phyloP scores from a whole-genome alignment of 2,797 vertebrate species.

The Peromyscus attwateri region DNA sequence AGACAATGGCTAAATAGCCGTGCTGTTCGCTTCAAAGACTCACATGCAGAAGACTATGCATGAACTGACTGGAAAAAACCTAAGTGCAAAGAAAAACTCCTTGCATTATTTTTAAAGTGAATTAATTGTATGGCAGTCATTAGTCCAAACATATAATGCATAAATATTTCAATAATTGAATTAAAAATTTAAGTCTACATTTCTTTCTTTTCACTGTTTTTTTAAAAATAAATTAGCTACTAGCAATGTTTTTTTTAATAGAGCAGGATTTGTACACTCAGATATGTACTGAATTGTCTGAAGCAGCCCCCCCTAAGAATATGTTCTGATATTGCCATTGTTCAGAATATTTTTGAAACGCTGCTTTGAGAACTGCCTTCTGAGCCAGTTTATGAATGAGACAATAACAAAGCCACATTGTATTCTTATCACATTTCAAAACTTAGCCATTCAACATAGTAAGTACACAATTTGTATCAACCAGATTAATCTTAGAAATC shows the following conservation, averaged over 20 bases:
- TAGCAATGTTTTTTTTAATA: conserved; percentile 55
- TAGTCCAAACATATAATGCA: conserved; percentile 17
- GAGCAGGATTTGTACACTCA: conserved; percentile 20
- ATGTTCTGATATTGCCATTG: conserved; percentile 24
- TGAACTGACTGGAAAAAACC: conserved; percentile 11
- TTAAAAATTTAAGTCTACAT: neutral
- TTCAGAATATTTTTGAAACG: conserved; percentile 65
- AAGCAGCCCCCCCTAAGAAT: neutral
- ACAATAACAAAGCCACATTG: conserved; percentile 60
- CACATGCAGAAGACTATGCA: conserved; percentile 1
- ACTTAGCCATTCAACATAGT: conserved; percentile 23
- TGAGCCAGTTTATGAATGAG: conserved; percentile 71
- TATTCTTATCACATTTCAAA: conserved; percentile 59
- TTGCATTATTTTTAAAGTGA: conserved; percentile 59
- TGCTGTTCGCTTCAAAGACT: conserved; percentile 5
- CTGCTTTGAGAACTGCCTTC: conserved; percentile 68
- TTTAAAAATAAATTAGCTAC: neutral
- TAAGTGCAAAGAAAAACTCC: conserved; percentile 2
- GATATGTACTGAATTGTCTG: conserved; percentile 14
- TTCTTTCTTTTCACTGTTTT: conserved; percentile 49
- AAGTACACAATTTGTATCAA: conserved; percentile 43
- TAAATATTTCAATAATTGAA: conserved; percentile 28
- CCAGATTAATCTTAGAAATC: conserved; percentile 52
- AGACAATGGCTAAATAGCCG: conserved; percentile 41
- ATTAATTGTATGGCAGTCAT: conserved; percentile 20